Percentiles rank a stretch among this genome's conserved stretches.
Evolutionary conservation across 2,888 invertebrate species (phyloP).

Genomic region (Callyntrura sp.): DNA sequence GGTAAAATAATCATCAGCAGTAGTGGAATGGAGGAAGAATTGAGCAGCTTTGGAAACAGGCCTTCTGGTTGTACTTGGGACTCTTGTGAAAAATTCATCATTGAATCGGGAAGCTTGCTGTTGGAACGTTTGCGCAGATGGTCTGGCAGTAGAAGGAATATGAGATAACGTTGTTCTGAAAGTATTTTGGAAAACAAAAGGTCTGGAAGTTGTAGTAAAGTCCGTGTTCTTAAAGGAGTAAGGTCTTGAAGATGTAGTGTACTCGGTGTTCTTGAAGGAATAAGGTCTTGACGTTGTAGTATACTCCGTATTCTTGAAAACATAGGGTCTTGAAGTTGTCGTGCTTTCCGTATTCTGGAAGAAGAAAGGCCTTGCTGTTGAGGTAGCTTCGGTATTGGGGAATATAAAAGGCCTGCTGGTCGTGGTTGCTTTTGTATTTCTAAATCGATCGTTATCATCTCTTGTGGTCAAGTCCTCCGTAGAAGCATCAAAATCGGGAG

Average conservation of each 20-base stretch:
- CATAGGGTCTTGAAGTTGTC: slow-evolving; percentile 51
- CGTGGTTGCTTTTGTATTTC: slow-evolving; percentile 35
- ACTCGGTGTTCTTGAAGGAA: slow-evolving; percentile 80
- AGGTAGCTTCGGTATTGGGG: no score
- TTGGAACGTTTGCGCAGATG: slow-evolving; percentile 80
- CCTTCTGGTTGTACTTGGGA: slow-evolving; percentile 72
- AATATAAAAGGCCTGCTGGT: background rate
- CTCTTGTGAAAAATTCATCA: slow-evolving; percentile 81
- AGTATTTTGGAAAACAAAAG: slow-evolving; percentile 81
- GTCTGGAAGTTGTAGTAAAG: slow-evolving; percentile 64
- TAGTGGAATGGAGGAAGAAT: slow-evolving; percentile 75
- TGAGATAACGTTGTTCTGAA: slow-evolving; percentile 80
- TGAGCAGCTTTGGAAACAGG: slow-evolving; percentile 80
- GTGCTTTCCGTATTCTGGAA: no score
- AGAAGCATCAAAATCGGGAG: slow-evolving; percentile 72
- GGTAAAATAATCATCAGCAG: slow-evolving; percentile 72
- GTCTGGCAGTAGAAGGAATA: slow-evolving; percentile 69
- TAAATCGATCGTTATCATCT: slow-evolving; percentile 24
- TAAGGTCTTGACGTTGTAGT: slow-evolving; percentile 41
- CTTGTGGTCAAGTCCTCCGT: slow-evolving; percentile 61
- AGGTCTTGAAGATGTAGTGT: slow-evolving; percentile 38
- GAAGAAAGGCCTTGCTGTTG: background rate
- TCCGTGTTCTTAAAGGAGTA: slow-evolving; percentile 81
- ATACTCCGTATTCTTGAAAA: slow-evolving; percentile 80
- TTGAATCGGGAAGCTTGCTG: slow-evolving; percentile 82